phyloP scores from a whole-genome alignment of 2,113 vertebrate species.

The Arenaria interpres region DNA sequence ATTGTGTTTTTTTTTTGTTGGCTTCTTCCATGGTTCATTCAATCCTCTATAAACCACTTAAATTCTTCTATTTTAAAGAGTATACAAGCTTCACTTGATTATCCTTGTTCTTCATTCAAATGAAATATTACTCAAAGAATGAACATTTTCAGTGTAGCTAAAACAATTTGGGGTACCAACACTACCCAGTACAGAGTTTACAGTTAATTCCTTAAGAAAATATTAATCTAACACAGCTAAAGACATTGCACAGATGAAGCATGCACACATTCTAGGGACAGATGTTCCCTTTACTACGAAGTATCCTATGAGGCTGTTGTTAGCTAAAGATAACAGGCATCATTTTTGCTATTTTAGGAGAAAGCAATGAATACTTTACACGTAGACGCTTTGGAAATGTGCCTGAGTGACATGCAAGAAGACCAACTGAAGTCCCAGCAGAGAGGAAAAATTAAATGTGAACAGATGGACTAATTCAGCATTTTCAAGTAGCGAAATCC shows the following conservation, averaged over 20 bases:
- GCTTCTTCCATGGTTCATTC: background rate
- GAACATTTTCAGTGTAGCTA: background rate
- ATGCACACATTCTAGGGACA: background rate
- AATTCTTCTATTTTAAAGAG: background rate
- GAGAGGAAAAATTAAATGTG: conserved; percentile 43
- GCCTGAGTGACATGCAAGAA: background rate
- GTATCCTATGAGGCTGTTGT: background rate
- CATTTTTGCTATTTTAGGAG: conserved; percentile 16
- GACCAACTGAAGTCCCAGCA: conserved; percentile 25
- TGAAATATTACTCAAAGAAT: background rate
- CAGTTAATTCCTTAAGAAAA: background rate
- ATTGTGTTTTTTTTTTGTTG: no score
- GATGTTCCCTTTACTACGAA: background rate
- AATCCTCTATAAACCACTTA: background rate
- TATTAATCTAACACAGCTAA: background rate
- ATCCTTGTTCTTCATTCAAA: background rate
- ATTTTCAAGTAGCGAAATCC: conserved; percentile 31
- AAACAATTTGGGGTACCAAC: background rate
- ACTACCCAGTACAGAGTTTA: background rate
- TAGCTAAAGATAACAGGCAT: background rate
- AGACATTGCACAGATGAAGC: background rate
- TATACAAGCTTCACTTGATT: background rate
- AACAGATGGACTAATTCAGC: conserved; percentile 61
- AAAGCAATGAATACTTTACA: background rate
- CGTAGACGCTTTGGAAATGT: background rate